Evolutionary conservation across 1,140 invertebrate genomes (phyloP), one percentile per base, ranked within the genome.

Genomic region (Drosophila miranda): DNA sequence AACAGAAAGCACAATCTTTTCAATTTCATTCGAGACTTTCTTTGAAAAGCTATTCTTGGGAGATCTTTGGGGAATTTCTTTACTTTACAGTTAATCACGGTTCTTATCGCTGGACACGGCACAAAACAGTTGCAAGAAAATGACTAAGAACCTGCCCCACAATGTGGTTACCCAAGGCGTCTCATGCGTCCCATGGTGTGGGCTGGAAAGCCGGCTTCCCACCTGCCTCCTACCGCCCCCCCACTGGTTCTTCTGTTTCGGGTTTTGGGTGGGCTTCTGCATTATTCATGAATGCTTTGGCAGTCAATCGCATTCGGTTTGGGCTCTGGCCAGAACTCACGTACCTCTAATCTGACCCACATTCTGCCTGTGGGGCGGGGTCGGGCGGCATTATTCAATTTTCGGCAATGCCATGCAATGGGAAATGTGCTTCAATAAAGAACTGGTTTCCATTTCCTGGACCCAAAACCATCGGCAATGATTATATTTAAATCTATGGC

Each of bases 281-380:
- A 86, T 84, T 70, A 81, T 77, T 80, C 81, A 86, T 81, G 55
- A 66, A 56, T 1, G 23, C 55, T 61, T 73, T 64, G 67, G 56
- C 45, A 63, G 63, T 69, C 23, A 48, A 54, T 58, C 46, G 56
- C 43, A 44, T 54, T 28, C 34, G 42, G 45, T 56, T 43, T 26
- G 50, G 63, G 53, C 44, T 13, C 45, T 7, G 8, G 48, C 28
- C 34, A 21, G 19, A 38, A 34, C 41, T 46, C 77, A 87, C 68
- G 73, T 76, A 77, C 54, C 46, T 69, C 48, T 6, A 44, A 58
- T 51, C 45, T 81, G 81, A 86, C 81, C 82, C 56, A 86, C 73
- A 74, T 83, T 68, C 50, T 38, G 34, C 0, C 34, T 38, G 3
- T 13, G 34, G 34, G 1, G 30, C 5, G 42, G 34, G 23, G 43